phyloP scores from a whole-genome alignment of 2,797 vertebrate species.

The Chaenodraco wilsoni region DNA sequence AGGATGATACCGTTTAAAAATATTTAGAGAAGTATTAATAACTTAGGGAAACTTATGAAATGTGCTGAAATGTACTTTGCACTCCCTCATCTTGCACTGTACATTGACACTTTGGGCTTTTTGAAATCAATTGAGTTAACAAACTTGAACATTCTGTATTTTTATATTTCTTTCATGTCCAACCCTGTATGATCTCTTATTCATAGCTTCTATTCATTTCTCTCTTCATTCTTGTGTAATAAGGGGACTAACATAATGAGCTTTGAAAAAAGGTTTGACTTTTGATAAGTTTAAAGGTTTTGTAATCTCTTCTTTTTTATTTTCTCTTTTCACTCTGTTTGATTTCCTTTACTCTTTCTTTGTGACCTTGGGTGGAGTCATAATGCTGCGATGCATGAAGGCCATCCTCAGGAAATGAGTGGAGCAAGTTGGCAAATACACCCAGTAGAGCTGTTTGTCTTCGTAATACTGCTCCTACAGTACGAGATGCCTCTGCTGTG shows the following conservation, averaged over 20 bases:
- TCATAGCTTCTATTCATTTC: conserved; percentile 38
- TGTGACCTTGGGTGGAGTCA: background rate
- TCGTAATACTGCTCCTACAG: background rate
- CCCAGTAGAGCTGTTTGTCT: conserved; percentile 1
- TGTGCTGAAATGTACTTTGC: background rate
- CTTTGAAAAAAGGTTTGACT: conserved; percentile 14
- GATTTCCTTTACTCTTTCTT: conserved; percentile 14
- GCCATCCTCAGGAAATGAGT: conserved; percentile 14
- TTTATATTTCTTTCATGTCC: conserved; percentile 30
- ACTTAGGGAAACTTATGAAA: background rate
- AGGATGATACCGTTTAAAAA: conserved; percentile 5
- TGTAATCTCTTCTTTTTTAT: background rate
- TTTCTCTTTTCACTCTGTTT: conserved; percentile 11
- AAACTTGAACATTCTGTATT: conserved; percentile 19
- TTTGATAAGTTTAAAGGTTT: conserved; percentile 8
- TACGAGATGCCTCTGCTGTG: background rate
- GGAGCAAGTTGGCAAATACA: conserved; percentile 9
- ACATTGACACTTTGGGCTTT: conserved; percentile 12
- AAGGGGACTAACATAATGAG: conserved; percentile 9
- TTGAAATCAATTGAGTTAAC: conserved; percentile 31
- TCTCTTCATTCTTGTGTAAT: conserved; percentile 29
- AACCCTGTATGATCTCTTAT: conserved; percentile 33
- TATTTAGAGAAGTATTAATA: background rate
- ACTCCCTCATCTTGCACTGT: background rate
- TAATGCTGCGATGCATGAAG: conserved; percentile 20